phyloP scores from a whole-genome alignment of 2,113 vertebrate genomes.

The Perca fluviatilis region DNA sequence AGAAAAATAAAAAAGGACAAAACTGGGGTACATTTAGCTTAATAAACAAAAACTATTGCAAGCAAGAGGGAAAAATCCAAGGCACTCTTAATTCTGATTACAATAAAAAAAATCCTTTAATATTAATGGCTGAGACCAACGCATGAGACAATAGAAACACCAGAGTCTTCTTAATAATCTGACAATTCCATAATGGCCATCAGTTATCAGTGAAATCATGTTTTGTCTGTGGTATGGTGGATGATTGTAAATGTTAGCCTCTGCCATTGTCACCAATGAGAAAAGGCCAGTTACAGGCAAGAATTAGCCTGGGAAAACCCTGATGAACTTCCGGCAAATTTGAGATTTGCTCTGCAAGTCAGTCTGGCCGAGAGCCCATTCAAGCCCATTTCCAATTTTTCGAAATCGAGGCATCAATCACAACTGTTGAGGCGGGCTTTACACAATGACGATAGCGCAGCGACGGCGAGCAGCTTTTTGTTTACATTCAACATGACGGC shows the following conservation, averaged over 20 bases:
- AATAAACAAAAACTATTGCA: neutral
- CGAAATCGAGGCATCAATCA: too few relatives aligned
- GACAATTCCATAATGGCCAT: neutral
- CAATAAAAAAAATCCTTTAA: neutral
- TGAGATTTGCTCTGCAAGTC: too few relatives aligned
- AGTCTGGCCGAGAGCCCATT: too few relatives aligned
- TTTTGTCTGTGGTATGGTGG: neutral
- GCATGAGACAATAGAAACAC: neutral
- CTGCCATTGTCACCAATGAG: neutral
- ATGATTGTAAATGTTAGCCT: slow-evolving; percentile 1
- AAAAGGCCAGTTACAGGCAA: neutral
- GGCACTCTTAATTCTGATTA: neutral
- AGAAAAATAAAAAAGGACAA: neutral
- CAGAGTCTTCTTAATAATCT: neutral
- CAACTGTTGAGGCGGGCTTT: too few relatives aligned
- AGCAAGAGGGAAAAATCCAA: neutral
- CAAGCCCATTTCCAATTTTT: too few relatives aligned
- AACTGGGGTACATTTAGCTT: neutral
- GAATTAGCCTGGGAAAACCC: neutral
- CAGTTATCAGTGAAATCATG: neutral
- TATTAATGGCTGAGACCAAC: neutral
- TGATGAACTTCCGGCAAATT: too few relatives aligned
- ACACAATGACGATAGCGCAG: too few relatives aligned
- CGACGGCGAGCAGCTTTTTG: too few relatives aligned
- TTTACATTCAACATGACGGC: too few relatives aligned